A percentile compares a stretch with the other conserved stretches of the same genome.
These are phyloP conservation scores for Mionectes macconnelli DNA, from an alignment of 2,113 vertebrate species.

Conservation along the genomic window DNA sequence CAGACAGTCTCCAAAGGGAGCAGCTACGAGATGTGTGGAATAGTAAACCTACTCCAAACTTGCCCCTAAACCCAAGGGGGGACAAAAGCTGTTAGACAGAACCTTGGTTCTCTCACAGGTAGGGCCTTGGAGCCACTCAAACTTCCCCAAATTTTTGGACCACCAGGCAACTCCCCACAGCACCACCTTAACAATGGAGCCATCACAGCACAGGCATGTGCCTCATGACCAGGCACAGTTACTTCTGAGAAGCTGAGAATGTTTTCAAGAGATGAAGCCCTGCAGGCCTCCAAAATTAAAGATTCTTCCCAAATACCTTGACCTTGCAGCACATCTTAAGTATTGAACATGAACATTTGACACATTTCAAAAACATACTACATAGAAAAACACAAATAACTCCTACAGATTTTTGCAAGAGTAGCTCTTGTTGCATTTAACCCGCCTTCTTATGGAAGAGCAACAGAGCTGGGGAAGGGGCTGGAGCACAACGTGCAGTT, in stretches of 20 bases:
- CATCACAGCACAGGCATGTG: not conserved
- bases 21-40: not conserved
- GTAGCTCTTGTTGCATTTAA: not conserved
- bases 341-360: not conserved
- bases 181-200: not conserved
- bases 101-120: not conserved
- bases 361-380: not conserved
- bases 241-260: not conserved
- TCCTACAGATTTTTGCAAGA: not conserved
- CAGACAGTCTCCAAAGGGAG: not conserved
- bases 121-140: not conserved
- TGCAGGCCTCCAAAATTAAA: not conserved
- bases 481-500: not conserved
- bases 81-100: not conserved
- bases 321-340: not conserved
- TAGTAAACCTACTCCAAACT: not conserved
- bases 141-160: not conserved
- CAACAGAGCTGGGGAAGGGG: not conserved
- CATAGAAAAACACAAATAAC: not conserved
- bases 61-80: not conserved
- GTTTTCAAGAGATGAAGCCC: not conserved
- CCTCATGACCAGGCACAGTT: not conserved
- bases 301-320: not conserved
- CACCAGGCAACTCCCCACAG: not conserved
- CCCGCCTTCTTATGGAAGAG: not conserved